These are phyloP conservation scores for Cataglyphis livida DNA, from an alignment of 2,888 invertebrate species.

Conservation along the genomic window DNA sequence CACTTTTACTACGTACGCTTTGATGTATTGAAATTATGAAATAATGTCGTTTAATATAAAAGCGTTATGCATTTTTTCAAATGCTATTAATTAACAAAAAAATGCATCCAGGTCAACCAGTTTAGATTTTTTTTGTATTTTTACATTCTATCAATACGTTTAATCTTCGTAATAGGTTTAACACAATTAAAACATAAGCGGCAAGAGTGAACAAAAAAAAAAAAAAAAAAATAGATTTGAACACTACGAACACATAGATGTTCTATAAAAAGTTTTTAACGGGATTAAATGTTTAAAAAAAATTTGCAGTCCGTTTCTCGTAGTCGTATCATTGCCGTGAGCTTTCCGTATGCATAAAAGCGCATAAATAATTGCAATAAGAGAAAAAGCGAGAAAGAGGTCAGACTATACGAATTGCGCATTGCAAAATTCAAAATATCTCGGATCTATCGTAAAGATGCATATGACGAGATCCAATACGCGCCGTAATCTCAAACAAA, in stretches of 20 bases:
- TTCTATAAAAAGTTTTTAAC: background rate
- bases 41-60: conserved; percentile 21
- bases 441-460: conserved; percentile 32
- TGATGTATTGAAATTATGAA: background rate
- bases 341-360: conserved; percentile 3
- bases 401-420: conserved; percentile 9
- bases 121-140: conserved; percentile 20
- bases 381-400: background rate
- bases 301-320: background rate
- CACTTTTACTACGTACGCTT: background rate
- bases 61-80: conserved; percentile 14
- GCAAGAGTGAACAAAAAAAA: background rate
- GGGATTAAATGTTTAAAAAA: background rate
- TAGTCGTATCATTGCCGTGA: background rate
- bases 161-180: conserved; percentile 19
- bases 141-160: conserved; percentile 5
- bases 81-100: conserved; percentile 9
- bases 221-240: background rate
- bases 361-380: conserved; percentile 12
- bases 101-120: background rate
- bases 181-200: conserved; percentile 1
- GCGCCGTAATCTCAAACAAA: conserved; percentile 46
- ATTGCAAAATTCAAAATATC: conserved; percentile 33
- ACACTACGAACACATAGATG: background rate
- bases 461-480: conserved; percentile 42